Evolutionary conservation across 2,113 vertebrate species (phyloP), one percentile per base, ranked within the genome.

Genomic region (Chloebia gouldiae): DNA sequence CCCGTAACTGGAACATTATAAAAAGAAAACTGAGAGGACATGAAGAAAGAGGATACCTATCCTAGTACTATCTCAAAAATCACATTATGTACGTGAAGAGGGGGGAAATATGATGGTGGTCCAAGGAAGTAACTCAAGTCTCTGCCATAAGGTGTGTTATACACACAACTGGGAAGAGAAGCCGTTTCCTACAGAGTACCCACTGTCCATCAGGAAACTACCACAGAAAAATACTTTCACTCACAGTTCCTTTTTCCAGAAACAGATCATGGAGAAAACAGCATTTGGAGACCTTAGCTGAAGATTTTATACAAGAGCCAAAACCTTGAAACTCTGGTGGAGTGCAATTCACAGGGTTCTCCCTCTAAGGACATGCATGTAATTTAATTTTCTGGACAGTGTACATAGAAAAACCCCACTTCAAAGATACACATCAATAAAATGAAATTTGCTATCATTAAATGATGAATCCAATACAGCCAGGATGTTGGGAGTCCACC

Each of bases 231-330:
- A 45, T 6, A 9, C 21, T 50, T 72, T 65, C 44, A 37, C 18
- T 28, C 7, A 27, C 35, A 40, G 37, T 11, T 33, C 30, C 14
- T 22, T 82, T 37, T 66, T 24, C 59, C n/a, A 80, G 44, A 72
- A 82, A 49, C 8, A 24, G 0, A 2, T 20, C 15, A 50, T 0
- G 0, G 54, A 45, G 21, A 72, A 65, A 78, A 21, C 23, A 71
- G 35, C 16, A 44, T 15, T 35, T 65, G 25, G 42, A 71, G 42
- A 57, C 37, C 42, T 47, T 45, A 81, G 22, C 20, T 59, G 25
- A 15, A 66, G 35, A 28, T 60, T 70, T 81, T n/a, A 77, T 9
- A 13, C 10, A 80, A 42, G 30, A 86, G 16, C 10, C 13, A 10
- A 86, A 88, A 42, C 33, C 9, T 31, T 15, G 6, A 20, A 61